Evolutionary conservation across 2,113 vertebrate genomes (phyloP).

Genomic region (Colistium nudipinnis): DNA sequence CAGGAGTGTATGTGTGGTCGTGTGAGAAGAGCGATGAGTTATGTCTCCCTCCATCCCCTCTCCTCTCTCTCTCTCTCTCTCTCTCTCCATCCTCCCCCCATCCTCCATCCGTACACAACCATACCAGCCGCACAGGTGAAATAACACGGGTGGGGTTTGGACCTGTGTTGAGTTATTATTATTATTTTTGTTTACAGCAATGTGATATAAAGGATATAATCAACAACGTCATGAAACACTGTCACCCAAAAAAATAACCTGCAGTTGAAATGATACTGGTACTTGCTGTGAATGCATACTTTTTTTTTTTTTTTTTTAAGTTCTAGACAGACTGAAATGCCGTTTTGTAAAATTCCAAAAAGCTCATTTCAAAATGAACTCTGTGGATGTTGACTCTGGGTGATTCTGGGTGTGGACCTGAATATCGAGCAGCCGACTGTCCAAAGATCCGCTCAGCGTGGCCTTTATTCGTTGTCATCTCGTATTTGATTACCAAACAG

Average conservation of each 20-base stretch:
- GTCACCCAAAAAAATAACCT: no score
- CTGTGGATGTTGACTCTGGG: slow-evolving; percentile 61
- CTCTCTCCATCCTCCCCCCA: background rate
- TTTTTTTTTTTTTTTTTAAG: no score
- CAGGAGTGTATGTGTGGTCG: slow-evolving; percentile 38
- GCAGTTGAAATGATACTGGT: no score
- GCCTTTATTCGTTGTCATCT: slow-evolving; percentile 44
- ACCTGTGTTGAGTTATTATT: no score
- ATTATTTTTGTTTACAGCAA: no score
- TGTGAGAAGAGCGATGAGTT: slow-evolving; percentile 40
- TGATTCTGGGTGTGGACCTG: slow-evolving; percentile 51
- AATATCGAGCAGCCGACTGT: slow-evolving; percentile 61
- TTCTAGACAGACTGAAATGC: no score
- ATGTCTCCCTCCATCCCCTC: slow-evolving; percentile 30
- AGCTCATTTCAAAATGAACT: slow-evolving; percentile 74
- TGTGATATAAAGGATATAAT: no score
- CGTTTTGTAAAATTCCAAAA: no score
- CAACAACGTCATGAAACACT: no score
- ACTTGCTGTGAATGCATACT: no score
- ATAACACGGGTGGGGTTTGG: slow-evolving; percentile 52
- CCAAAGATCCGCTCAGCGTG: slow-evolving; percentile 46
- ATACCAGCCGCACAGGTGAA: slow-evolving; percentile 62
- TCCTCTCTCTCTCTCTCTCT: background rate
- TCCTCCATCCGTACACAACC: slow-evolving; percentile 49
- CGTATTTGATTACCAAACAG: slow-evolving; percentile 8